Conservation (phyloP, 2,113 vertebrate genomes). For the Notarius lentiginosus region DNA sequence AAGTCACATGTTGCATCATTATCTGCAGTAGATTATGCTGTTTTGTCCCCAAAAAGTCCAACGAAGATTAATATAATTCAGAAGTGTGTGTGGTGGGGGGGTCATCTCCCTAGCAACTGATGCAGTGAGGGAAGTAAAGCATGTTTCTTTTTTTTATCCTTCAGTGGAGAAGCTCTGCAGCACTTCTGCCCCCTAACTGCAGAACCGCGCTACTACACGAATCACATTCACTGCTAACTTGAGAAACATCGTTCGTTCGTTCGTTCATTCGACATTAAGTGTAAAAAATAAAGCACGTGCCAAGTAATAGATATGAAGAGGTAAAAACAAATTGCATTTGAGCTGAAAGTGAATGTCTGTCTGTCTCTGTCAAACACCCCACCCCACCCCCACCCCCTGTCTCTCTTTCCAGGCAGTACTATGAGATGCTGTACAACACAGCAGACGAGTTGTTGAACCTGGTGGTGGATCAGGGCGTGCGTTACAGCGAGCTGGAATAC, state of each 20-base stretch:
- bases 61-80: constrained; percentile 7
- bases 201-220: not conserved
- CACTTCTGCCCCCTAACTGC: constrained; percentile 24
- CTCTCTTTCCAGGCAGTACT: constrained; percentile 82
- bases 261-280: not conserved
- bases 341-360: not conserved
- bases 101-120: constrained; percentile 3
- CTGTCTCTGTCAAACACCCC: not conserved
- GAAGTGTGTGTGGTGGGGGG: not conserved
- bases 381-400: not conserved
- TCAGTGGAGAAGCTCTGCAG: not conserved
- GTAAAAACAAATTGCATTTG: too few species aligned
- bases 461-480: constrained; percentile 97
- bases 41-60: constrained; percentile 1
- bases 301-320: not conserved
- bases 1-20: constrained; percentile 17
- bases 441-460: constrained; percentile 94
- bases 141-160: not conserved
- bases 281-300: not conserved
- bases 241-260: not conserved
- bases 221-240: not conserved
- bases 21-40: constrained; percentile 9
- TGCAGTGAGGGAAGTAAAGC: not conserved
- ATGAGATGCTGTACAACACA: constrained; percentile 98
- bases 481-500: constrained; percentile 97